Evolutionary conservation across 2,113 vertebrate genomes (phyloP).

Genomic region (Gallinago jamesoni): DNA sequence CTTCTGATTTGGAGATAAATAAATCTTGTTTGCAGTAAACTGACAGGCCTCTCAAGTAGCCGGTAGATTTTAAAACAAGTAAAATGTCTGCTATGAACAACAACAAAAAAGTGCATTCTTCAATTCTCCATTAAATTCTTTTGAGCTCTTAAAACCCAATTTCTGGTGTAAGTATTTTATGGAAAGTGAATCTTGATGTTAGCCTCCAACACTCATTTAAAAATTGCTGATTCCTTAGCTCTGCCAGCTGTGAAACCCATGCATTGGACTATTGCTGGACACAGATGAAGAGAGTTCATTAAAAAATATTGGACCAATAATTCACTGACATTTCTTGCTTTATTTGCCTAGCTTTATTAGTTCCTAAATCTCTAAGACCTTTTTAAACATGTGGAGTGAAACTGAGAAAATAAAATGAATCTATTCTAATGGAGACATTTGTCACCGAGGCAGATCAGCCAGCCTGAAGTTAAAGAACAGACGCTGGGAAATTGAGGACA

Average conservation of each 20-base stretch:
- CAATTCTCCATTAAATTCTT: neutral
- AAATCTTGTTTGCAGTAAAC: constrained; percentile 15
- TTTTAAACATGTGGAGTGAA: constrained; percentile 15
- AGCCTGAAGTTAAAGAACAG: constrained; percentile 8
- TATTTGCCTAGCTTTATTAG: constrained; percentile 44
- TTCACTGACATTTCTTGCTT: constrained; percentile 31
- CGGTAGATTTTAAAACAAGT: neutral
- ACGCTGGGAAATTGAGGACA: neutral
- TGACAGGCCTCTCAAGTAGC: neutral
- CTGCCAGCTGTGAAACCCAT: neutral
- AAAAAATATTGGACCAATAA: constrained; percentile 30
- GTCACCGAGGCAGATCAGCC: neutral
- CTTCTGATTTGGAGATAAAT: neutral
- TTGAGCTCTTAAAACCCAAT: constrained; percentile 1
- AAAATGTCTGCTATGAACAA: constrained; percentile 4
- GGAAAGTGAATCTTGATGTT: constrained; percentile 4
- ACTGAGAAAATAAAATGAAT: constrained; percentile 44
- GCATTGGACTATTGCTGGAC: neutral
- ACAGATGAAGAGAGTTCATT: constrained; percentile 25
- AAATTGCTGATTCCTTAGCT: constrained; percentile 16
- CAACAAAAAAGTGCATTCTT: neutral
- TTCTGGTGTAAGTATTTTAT: constrained; percentile 1
- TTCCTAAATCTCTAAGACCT: constrained; percentile 30
- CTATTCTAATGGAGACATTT: constrained; percentile 18
- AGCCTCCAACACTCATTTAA: neutral